Evolutionary conservation across 2,888 invertebrate species (phyloP).

Genomic region (Disparrhopalites patrizii): DNA sequence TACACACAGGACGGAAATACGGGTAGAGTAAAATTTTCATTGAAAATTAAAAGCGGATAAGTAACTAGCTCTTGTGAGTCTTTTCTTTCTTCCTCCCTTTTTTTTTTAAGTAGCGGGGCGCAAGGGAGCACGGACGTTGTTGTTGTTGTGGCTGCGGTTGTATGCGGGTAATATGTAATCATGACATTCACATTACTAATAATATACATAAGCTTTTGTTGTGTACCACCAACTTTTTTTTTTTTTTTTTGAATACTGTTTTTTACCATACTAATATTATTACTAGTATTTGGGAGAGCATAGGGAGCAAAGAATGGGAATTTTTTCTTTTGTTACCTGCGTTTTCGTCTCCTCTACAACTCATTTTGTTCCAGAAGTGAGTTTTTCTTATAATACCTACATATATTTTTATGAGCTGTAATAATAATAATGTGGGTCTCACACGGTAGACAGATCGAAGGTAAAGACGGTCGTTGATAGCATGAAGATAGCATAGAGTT

Average conservation of each 20-base stretch:
- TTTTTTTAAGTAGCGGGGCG: not conserved
- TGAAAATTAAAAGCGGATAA: constrained; percentile 27
- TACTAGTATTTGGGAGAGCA: too few species aligned
- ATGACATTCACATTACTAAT: constrained; percentile 3
- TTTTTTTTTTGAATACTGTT: too few species aligned
- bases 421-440: constrained; percentile 30
- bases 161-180: not conserved
- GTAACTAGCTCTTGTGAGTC: constrained; percentile 19
- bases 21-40: constrained; percentile 25
- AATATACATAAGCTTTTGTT: too few species aligned
- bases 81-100: too few species aligned
- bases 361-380: constrained; percentile 4
- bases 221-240: too few species aligned
- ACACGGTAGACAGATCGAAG: constrained; percentile 21
- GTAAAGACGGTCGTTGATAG: constrained; percentile 14
- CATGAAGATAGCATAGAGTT: constrained; percentile 22
- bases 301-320: not conserved
- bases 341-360: not conserved
- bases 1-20: constrained; percentile 24
- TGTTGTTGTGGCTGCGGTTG: too few species aligned
- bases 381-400: constrained; percentile 8
- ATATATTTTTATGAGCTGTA: constrained; percentile 25
- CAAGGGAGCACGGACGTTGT: not conserved
- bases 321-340: constrained; percentile 12
- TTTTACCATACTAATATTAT: too few species aligned